Base-by-base conservation (phyloP, 2,797 vertebrate genomes). In the Pangasius djambal region DNA sequence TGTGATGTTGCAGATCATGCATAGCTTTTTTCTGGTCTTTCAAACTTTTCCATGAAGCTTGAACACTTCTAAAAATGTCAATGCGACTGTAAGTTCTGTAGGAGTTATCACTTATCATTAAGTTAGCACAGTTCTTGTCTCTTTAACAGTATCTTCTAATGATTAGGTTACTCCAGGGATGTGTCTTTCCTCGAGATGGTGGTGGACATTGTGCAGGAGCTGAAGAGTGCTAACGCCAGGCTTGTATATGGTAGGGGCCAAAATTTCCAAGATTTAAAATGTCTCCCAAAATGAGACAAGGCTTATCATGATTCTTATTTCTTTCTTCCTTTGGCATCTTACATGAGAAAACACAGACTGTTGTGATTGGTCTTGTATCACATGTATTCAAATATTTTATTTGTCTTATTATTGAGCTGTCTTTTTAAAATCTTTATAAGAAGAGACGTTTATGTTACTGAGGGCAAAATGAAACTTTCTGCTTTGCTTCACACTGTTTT, bases 121-220 rank as follows among this genome's bases (percentile, higher is more conserved):
- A 55, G 6, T 6, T 57, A 40, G 1, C 9, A 22, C 22, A 31
- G 0, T 34, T 85, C 57, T 40, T 44, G 22, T 61, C 31, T 82
- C 10, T 22, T 40, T 7, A 61, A 61, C 22, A 69, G 31, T 34
- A 5, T 67, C 15, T 65, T 78, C 28, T 87, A 34, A 48, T 85
- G 7, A 13, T 67, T 70, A 99, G 98, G 98, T 0, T 99, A 99
- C 94, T 97, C 96, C 48, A 95, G 98, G 89, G 98, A 99, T 92
- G 96, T 93, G 6, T 98, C 98, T 0, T 99, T 99, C 95, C 95
- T 99, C 93, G 95, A 96, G 89, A 97, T 88, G 89, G 97, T 99
- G 91, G 98, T 99, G 89, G 97, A 98, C 90, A 99, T 99, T 2
- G 96, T 99, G 91, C 94, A 95, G 94, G 98, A 99, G 92, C 92